A percentile compares a stretch with the other conserved stretches of the same genome.
Conservation (phyloP, 2,113 vertebrate genomes). For the Axis porcinus region DNA sequence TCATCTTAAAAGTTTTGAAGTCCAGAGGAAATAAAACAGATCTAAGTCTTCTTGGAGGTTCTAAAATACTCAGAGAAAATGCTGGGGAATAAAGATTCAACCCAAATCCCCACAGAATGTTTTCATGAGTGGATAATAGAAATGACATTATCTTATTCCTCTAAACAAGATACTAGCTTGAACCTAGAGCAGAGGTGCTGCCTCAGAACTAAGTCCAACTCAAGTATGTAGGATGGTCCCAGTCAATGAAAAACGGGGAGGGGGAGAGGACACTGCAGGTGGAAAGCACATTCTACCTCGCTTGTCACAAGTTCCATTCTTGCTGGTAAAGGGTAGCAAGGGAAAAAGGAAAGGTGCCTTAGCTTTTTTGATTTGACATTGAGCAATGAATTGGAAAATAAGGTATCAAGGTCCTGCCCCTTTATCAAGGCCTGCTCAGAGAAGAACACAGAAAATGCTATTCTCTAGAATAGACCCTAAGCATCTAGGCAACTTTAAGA, state of each 20-base stretch:
- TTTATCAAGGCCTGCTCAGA: background rate
- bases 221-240: background rate
- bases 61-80: background rate
- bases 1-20: background rate
- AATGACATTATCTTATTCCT: background rate
- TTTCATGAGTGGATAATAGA: background rate
- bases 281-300: background rate
- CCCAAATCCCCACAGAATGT: background rate
- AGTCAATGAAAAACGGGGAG: background rate
- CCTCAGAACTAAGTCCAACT: background rate
- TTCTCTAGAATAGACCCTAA: background rate
- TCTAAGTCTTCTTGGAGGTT: background rate
- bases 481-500: background rate
- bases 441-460: background rate
- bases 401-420: background rate
- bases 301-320: background rate
- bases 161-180: background rate
- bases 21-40: conserved; percentile 16
- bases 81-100: background rate
- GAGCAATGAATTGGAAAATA: background rate
- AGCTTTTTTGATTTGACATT: background rate
- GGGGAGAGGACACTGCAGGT: background rate
- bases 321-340: background rate
- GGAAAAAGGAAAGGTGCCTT: background rate
- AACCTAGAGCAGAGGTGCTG: background rate